A percentile compares a stretch with the other conserved stretches of the same genome.
These are phyloP conservation scores for Spinus olivaceus DNA, from an alignment of 2,797 vertebrate genomes.

Conservation along the genomic window DNA sequence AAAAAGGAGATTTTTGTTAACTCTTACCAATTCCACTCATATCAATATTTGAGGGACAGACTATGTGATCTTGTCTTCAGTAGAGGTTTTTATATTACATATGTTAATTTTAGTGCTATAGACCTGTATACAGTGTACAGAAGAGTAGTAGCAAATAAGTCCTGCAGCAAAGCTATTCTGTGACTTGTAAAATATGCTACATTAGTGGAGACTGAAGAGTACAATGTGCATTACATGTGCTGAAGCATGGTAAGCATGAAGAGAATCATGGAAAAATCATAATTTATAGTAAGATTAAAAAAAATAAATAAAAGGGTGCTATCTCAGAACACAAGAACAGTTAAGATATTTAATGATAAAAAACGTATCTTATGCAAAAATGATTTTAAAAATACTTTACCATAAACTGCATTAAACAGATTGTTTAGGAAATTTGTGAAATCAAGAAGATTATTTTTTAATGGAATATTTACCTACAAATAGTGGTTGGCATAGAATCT, in stretches of 20 bases:
- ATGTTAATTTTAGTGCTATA: background rate
- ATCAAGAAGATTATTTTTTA: background rate
- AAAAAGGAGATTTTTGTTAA: background rate
- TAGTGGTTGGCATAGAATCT: background rate
- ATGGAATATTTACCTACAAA: background rate
- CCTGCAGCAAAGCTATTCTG: background rate
- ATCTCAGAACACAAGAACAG: background rate
- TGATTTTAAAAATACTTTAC: background rate
- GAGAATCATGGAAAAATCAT: background rate
- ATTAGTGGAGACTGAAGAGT: background rate
- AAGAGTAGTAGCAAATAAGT: background rate
- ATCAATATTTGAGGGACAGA: background rate
- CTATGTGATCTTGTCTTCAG: background rate
- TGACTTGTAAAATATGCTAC: background rate
- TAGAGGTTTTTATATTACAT: background rate
- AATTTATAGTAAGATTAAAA: background rate
- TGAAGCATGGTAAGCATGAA: background rate
- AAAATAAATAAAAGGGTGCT: background rate
- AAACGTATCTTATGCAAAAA: background rate
- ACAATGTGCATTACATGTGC: background rate
- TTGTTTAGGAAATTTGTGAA: background rate
- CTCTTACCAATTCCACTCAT: background rate
- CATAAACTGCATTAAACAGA: background rate
- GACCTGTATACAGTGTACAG: background rate
- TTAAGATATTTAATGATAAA: background rate